Evolutionary conservation across 2,888 invertebrate species (phyloP), one percentile per base, ranked within the genome.

Genomic region (Tetanocera ferruginea): DNA sequence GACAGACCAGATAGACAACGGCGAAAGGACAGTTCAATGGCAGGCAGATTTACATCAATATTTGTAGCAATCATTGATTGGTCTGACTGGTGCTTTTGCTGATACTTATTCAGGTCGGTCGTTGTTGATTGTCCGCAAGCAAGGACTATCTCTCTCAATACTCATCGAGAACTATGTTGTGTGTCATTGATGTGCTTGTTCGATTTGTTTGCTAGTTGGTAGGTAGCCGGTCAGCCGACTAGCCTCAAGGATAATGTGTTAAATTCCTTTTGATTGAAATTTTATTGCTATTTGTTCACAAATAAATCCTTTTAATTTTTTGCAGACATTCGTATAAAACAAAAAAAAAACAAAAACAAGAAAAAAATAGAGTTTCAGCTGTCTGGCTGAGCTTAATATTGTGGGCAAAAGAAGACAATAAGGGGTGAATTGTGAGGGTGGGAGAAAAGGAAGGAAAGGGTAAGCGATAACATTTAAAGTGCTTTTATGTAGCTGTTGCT

Each of bases 261-360:
- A 77, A 77, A 78, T 70, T 81, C 79, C 78, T 81, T 79, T 81
- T 86, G 84, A 86, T 85, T 85, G 81, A 81, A 86, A 82, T 85
- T 85, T 84, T 82, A 86, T 85, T 82, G 82, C 83, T 84, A 79
- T 85, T 85, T 84, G 64, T 77, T 76, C 77, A 52, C 77, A 77
- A 79, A 79, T 79, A 77, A 77, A 69, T 75, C 74, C 67, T 28
- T 74, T 77, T 67, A 66, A 17, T 11, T 60, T 43, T 43, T 28
- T 14, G 25, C 19, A 11, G 57, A 60, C 55, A 11, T 43, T 43
- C 2, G 43, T 1, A 2, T 6, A 1, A 43, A 43, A 43, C 3
- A 3, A 31, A 43, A 43, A 43, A 43, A 43, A 3, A 11, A 11
- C 43, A 43, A 1, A 43, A 43, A 43, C 3, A 3, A 31, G 14